phyloP scores from a whole-genome alignment of 2,888 invertebrate genomes.

The Xestia c-nigrum region DNA sequence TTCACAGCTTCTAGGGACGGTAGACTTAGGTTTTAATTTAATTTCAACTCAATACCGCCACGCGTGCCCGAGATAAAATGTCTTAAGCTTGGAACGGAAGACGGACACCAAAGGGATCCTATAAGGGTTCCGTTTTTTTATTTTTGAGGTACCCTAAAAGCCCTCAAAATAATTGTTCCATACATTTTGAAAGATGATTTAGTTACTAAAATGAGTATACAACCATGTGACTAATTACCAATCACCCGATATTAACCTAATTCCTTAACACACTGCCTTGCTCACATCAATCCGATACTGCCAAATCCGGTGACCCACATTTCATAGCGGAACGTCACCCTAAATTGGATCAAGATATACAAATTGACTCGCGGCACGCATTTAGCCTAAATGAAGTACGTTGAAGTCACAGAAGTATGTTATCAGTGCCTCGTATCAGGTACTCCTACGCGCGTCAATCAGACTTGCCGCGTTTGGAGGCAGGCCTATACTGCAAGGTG shows the following conservation, averaged over 20 bases:
- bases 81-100: too few relatives aligned
- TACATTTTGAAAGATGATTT: neutral
- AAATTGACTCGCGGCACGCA: constrained; percentile 20
- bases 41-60: too few relatives aligned
- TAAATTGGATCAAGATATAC: constrained; percentile 26
- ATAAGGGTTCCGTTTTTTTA: too few relatives aligned
- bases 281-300: neutral
- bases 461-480: constrained; percentile 32
- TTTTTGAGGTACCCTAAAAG: too few relatives aligned
- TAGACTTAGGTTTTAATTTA: too few relatives aligned
- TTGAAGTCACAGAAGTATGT: constrained; percentile 33
- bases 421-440: constrained; percentile 62
- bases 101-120: too few relatives aligned
- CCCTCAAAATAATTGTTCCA: neutral
- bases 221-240: neutral
- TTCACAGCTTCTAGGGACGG: too few relatives aligned
- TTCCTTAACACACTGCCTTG: neutral
- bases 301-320: constrained; percentile 31
- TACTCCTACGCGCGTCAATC: constrained; percentile 54
- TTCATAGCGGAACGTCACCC: constrained; percentile 29
- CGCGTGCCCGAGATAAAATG: too few relatives aligned
- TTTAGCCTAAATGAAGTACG: constrained; percentile 30
- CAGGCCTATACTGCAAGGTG: constrained; percentile 8
- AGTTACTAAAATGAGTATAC: neutral
- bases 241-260: neutral